Base-by-base conservation (phyloP, 1,140 invertebrate genomes). In the Archivesica marissinica region DNA sequence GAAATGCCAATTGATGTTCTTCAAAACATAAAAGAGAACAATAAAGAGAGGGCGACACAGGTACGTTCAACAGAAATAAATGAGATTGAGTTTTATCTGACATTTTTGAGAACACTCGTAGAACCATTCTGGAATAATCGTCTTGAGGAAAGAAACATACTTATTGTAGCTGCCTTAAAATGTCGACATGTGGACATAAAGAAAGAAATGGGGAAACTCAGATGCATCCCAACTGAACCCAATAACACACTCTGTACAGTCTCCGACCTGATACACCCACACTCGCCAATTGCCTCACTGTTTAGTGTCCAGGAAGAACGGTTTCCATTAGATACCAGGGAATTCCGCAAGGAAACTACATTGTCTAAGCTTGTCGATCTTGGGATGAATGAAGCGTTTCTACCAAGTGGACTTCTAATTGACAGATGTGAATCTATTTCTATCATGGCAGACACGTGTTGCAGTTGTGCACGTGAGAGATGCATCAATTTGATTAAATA, bases 381-480 rank as follows among this genome's bases (percentile, higher is more conserved):
- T 13, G 87, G 87, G 3, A 90, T 90, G 89, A 72, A 70, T 52
- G 75, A 4, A 47, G 68, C 86, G 52, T 68, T 61, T 25, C 38
- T 90, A 30, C 38, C 68, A 20, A 52, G 44, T 39, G 33, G 84
- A 17, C 38, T 77, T 33, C 38, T 90, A 17, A 17, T 82, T 35
- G 74, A 88, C 41, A 81, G 89, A 66, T 82, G 83, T 39, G 41
- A 74, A 50, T 83, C 78, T 54, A 72, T 88, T 23, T 23, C n/a
- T 39, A 35, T 35, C 15, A 23, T 85, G 64, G 72, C 54, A 28
- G 20, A 50, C 30, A 85, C 20, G 56, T 72, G 83, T 33, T 0
- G 15, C 9, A 50, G 30, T 2, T 64, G 85, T 28, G 77, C 76
- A 47, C 30, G 77, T 23, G 47, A 68, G 15, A 28, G 82, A 23